A percentile compares a stretch with the other conserved stretches of the same genome.
Conservation (phyloP, 1,140 invertebrate genomes). For the Drosophila fuyamai region DNA sequence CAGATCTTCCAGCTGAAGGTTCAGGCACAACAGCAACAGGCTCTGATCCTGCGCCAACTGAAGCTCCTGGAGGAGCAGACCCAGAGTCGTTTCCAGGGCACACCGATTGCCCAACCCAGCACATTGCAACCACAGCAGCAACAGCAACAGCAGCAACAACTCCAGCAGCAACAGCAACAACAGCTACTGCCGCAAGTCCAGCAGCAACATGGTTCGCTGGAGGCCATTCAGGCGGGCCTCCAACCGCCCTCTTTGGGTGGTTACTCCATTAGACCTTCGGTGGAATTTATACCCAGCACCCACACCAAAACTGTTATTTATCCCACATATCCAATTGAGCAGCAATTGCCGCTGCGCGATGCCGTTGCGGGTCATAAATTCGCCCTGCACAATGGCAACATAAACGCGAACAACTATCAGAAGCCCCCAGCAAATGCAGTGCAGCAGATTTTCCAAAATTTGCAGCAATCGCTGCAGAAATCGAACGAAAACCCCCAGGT, state of each 20-base stretch:
- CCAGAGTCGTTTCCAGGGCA: constrained; percentile 75
- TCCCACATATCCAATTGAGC: constrained; percentile 81
- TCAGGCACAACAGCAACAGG: constrained; percentile 89
- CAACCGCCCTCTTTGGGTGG: constrained; percentile 65
- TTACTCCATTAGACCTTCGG: constrained; percentile 81
- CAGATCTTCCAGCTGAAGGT: constrained; percentile 87
- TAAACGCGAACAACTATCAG: constrained; percentile 64
- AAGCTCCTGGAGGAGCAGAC: constrained; percentile 87
- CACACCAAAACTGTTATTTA: constrained; percentile 78
- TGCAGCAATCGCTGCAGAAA: constrained; percentile 77
- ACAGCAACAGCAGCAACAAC: constrained; percentile 36
- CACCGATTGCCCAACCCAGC: constrained; percentile 71
- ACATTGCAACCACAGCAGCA: constrained; percentile 62
- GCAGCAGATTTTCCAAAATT: constrained; percentile 81
- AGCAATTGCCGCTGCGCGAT: constrained; percentile 80
- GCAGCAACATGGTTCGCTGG: constrained; percentile 75
- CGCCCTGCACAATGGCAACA: constrained; percentile 53
- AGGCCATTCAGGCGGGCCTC: constrained; percentile 82
- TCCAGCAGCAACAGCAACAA: constrained; percentile 25
- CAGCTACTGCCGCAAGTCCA: constrained; percentile 39
- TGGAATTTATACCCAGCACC: constrained; percentile 82
- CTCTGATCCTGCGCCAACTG: constrained; percentile 88
- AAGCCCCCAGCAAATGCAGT: constrained; percentile 71
- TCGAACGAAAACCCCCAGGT: constrained; percentile 68
- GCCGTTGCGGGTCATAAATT: constrained; percentile 80